These are phyloP conservation scores for Recurvirostra avosetta DNA, from an alignment of 2,113 vertebrate species.

Conservation along the genomic window DNA sequence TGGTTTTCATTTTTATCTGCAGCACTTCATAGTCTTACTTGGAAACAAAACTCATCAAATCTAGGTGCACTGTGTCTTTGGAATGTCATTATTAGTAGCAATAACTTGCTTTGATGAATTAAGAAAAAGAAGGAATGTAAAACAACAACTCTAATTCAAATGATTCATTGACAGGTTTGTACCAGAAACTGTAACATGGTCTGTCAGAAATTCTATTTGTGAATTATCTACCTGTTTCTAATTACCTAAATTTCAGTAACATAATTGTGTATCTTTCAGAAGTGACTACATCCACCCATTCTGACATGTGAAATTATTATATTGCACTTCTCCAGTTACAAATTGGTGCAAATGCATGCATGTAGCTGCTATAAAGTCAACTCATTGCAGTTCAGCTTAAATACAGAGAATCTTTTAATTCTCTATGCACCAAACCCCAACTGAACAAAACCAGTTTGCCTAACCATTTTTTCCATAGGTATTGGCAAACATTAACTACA, in stretches of 20 bases:
- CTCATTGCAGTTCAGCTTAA: not conserved
- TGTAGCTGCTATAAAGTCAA: not conserved
- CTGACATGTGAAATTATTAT: not conserved
- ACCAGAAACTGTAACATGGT: not conserved
- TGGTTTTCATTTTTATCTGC: not conserved
- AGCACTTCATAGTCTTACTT: not conserved
- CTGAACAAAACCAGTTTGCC: not conserved
- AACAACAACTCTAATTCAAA: not conserved
- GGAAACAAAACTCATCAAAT: not conserved
- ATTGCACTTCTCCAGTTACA: not conserved
- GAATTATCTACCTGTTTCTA: not conserved
- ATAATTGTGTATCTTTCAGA: not conserved
- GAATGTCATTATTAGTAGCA: not conserved
- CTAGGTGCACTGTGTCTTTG: not conserved
- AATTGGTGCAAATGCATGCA: not conserved
- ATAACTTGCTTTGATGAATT: not conserved
- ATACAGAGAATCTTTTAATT: not conserved
- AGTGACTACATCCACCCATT: not conserved
- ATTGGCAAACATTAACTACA: not conserved
- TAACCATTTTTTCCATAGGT: not conserved
- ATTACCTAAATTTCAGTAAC: not conserved
- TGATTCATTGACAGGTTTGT: not conserved
- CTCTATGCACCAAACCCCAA: not conserved
- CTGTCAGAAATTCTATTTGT: not conserved
- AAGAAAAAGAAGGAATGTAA: not conserved